Evolutionary conservation across 2,113 vertebrate species (phyloP).

Genomic region (Isurus oxyrinchus): DNA sequence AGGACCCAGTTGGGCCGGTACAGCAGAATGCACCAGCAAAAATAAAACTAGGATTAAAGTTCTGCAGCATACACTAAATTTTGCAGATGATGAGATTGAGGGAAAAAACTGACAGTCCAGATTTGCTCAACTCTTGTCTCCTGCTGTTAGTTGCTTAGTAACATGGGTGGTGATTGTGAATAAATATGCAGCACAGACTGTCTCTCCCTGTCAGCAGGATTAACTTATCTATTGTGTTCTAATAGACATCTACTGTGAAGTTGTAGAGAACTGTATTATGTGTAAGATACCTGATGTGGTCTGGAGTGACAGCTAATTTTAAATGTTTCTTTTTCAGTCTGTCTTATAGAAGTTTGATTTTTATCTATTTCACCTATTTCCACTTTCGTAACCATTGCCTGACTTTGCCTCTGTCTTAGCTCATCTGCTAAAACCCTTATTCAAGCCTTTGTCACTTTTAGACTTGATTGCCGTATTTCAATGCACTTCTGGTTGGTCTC

Average conservation of each 20-base stretch:
- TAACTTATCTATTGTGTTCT: background rate
- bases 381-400: no score
- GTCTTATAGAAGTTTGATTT: background rate
- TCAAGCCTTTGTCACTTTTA: no score
- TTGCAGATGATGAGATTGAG: background rate
- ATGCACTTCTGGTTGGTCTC: no score
- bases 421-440: no score
- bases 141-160: background rate
- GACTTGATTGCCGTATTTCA: no score
- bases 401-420: no score
- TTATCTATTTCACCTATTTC: background rate
- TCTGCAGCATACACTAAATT: background rate
- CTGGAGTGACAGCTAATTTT: background rate
- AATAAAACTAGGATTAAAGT: background rate
- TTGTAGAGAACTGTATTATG: background rate
- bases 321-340: background rate
- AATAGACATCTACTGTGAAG: background rate
- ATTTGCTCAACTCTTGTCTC: background rate
- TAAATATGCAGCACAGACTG: background rate
- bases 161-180: background rate
- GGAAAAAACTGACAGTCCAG: background rate
- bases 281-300: background rate
- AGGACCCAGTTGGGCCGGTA: background rate
- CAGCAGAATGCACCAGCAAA: background rate
- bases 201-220: background rate